A percentile compares a stretch with the other conserved stretches of the same genome.
These are phyloP conservation scores for Smithornis capensis DNA, from an alignment of 2,113 vertebrate genomes.

Conservation along the genomic window DNA sequence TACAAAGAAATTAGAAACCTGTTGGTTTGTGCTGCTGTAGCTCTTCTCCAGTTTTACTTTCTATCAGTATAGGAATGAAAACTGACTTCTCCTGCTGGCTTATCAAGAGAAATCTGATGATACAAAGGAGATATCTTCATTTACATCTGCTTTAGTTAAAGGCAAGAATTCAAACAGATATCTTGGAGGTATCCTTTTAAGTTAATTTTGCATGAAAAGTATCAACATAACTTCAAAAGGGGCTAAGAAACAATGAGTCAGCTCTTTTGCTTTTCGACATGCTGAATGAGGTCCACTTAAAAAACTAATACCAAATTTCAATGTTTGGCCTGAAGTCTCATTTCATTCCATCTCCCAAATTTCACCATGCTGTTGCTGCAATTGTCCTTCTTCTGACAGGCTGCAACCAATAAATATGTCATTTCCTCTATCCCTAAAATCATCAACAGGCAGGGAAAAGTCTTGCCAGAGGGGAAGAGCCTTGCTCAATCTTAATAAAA, in stretches of 20 bases:
- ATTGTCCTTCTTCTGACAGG: neutral
- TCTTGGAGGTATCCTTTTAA: neutral
- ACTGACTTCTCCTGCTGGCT: neutral
- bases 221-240: neutral
- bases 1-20: neutral
- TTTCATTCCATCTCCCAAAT: neutral
- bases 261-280: neutral
- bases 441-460: neutral
- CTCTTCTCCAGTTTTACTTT: neutral
- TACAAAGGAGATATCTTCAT: neutral
- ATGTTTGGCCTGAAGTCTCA: neutral
- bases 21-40: neutral
- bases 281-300: neutral
- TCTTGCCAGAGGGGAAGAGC: neutral
- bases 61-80: neutral
- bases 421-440: neutral
- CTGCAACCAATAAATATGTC: neutral
- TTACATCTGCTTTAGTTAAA: neutral
- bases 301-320: neutral
- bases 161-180: neutral
- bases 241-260: neutral
- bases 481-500: conserved; percentile 4
- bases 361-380: neutral
- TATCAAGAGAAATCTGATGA: neutral
- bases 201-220: neutral